These are phyloP conservation scores for Homarus gammarus DNA, from an alignment of 2,888 invertebrate species.

Conservation along the genomic window DNA sequence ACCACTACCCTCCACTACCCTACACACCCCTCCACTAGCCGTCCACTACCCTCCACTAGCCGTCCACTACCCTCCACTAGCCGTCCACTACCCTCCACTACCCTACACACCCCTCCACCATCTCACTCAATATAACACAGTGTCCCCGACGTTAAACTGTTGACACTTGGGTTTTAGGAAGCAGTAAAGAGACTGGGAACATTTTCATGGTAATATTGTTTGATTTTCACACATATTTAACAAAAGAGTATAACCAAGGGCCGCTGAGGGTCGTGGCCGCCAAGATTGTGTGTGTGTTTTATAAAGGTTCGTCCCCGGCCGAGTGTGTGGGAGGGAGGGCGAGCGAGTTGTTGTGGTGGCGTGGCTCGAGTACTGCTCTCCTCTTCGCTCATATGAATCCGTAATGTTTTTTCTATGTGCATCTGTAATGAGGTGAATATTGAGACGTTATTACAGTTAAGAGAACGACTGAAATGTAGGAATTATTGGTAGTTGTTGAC, in stretches of 20 bases:
- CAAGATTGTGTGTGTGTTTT: background rate
- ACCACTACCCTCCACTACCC: too few relatives aligned
- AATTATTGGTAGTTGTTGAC: background rate
- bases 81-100: too few relatives aligned
- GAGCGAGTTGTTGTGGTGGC: background rate
- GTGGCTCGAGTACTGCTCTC: background rate
- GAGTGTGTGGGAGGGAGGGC: background rate
- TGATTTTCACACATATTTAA: slow-evolving; percentile 55
- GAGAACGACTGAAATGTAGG: background rate
- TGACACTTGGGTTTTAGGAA: background rate
- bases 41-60: too few relatives aligned
- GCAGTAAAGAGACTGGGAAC: background rate
- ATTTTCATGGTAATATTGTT: slow-evolving; percentile 48
- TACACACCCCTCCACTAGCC: too few relatives aligned
- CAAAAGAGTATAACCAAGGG: slow-evolving; percentile 24
- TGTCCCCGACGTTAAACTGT: background rate
- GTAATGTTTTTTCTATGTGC: background rate
- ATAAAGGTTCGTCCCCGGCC: background rate
- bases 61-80: too few relatives aligned
- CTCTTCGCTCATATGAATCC: background rate
- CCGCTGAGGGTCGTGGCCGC: background rate
- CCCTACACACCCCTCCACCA: too few relatives aligned
- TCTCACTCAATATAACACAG: background rate
- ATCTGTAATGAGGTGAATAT: background rate
- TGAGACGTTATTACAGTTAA: background rate